Conservation (phyloP, 1,140 invertebrate species). For the Drosophila funebris region DNA sequence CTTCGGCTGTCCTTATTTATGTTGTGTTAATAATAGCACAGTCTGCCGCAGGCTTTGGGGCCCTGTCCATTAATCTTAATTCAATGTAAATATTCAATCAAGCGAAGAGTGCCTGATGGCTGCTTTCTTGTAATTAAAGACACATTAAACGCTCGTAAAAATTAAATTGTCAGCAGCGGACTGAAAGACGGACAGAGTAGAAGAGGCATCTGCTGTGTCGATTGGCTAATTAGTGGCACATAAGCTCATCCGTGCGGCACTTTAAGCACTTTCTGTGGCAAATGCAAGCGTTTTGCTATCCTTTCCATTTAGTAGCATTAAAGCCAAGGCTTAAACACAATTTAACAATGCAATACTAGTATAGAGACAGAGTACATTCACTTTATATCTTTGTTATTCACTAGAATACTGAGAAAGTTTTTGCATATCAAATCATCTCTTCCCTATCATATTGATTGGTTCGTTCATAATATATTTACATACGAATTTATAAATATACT, state of each 20-base stretch:
- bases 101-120: constrained; percentile 35
- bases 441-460: not conserved
- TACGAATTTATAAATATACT: constrained; percentile 6
- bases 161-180: constrained; percentile 65
- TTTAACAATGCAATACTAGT: no score
- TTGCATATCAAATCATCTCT: not conserved
- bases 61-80: constrained; percentile 68
- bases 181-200: not conserved
- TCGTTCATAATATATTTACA: constrained; percentile 9
- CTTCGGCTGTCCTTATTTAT: constrained; percentile 54
- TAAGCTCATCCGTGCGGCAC: constrained; percentile 8
- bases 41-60: constrained; percentile 15
- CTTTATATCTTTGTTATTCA: constrained; percentile 5
- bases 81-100: constrained; percentile 73
- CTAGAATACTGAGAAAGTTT: not conserved
- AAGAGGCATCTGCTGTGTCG: constrained; percentile 14
- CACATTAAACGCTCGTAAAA: constrained; percentile 74
- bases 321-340: not conserved
- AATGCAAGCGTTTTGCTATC: constrained; percentile 50
- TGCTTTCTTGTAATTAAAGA: constrained; percentile 64
- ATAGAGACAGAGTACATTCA: constrained; percentile 4
- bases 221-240: constrained; percentile 36
- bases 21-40: constrained; percentile 53
- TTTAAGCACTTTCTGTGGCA: constrained; percentile 25
- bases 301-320: constrained; percentile 1